Evolutionary conservation across 1,140 invertebrate species (phyloP).

Genomic region (Paralvinella palmiformis): DNA sequence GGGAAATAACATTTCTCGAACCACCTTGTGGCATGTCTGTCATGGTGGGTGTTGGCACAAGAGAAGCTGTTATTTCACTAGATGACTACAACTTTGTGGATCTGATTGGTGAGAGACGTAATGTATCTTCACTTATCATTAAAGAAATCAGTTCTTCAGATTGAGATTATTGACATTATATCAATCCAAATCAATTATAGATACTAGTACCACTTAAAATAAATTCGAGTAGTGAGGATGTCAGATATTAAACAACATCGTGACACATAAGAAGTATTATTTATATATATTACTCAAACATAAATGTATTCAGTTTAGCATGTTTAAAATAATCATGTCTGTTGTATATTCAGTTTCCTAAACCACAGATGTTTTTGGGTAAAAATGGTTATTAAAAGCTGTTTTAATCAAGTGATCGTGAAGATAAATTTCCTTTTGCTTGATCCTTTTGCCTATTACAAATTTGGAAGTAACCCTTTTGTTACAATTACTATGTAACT

Average conservation of each 20-base stretch:
- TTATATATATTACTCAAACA: neutral
- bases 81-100: conserved; percentile 30
- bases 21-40: conserved; percentile 34
- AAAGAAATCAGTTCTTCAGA: neutral
- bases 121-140: neutral
- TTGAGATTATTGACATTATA: neutral
- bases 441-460: neutral
- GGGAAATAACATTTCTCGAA: conserved; percentile 37
- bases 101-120: conserved; percentile 30
- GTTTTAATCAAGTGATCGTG: too few species aligned
- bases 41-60: conserved; percentile 39
- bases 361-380: too few species aligned
- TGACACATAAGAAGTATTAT: neutral
- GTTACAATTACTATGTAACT: neutral
- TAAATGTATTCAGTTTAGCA: too few species aligned
- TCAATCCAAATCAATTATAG: neutral
- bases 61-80: conserved; percentile 25
- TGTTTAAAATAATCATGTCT: too few species aligned
- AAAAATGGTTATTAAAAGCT: too few species aligned
- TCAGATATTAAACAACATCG: neutral
- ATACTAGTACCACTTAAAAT: neutral
- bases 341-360: too few species aligned
- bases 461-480: neutral
- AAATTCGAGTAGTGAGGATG: neutral
- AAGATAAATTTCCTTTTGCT: neutral